Evolutionary conservation across 1,140 invertebrate genomes (phyloP).

Genomic region (Nylanderia fulva): DNA sequence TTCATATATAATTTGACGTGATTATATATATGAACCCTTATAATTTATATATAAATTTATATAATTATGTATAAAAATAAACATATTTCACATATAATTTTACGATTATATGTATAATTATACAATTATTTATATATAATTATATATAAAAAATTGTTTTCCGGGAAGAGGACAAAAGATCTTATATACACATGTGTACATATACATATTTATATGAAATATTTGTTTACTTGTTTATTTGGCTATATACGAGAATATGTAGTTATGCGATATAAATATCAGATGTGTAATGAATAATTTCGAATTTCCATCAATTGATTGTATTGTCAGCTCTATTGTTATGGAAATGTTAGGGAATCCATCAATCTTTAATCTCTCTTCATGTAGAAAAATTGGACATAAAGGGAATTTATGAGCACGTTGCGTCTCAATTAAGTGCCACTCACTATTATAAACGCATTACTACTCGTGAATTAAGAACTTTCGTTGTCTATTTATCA

Average conservation of each 20-base stretch:
- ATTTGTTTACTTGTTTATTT: not conserved
- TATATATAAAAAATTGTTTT: no score
- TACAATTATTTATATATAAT: no score
- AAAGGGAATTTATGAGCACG: not conserved
- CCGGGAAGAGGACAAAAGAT: conserved; percentile 5
- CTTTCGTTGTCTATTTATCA: not conserved
- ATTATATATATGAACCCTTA: no score
- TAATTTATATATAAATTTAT: no score
- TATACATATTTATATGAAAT: conserved; percentile 13
- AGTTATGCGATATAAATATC: not conserved
- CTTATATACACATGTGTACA: no score
- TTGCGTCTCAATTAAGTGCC: not conserved
- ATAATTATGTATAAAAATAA: no score
- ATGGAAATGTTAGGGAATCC: not conserved
- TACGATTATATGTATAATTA: no score
- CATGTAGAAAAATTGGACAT: not conserved
- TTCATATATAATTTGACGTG: no score
- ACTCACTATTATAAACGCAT: conserved; percentile 10
- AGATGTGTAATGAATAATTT: conserved; percentile 18
- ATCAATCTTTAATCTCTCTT: conserved; percentile 12
- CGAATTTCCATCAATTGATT: not conserved
- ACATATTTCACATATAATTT: no score
- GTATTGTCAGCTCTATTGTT: not conserved
- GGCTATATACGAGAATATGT: not conserved
- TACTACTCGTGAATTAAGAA: conserved; percentile 9